A percentile compares a stretch with the other conserved stretches of the same genome.
phyloP scores from a whole-genome alignment of 2,888 invertebrate genomes.

The Parnassius glacialis region DNA sequence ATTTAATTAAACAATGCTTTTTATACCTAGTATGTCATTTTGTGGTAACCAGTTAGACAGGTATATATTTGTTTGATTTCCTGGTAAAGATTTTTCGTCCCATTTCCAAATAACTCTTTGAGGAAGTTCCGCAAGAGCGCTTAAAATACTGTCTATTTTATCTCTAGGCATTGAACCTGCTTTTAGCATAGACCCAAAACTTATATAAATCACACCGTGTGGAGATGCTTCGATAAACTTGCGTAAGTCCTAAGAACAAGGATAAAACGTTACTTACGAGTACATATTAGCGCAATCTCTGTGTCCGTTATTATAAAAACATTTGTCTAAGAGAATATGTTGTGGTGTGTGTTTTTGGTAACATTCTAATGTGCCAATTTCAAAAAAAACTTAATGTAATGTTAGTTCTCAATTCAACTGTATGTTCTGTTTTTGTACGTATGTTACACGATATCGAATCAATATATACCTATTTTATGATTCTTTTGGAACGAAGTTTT shows the following conservation, averaged over 20 bases:
- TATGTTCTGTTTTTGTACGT: too few species aligned
- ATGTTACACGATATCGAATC: too few species aligned
- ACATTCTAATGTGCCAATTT: too few species aligned
- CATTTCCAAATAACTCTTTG: slow-evolving; percentile 90
- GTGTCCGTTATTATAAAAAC: too few species aligned
- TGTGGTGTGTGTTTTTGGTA: neutral
- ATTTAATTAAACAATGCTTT: neutral
- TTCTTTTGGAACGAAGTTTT: too few species aligned
- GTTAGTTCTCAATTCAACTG: too few species aligned
- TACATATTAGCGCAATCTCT: neutral
- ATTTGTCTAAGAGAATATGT: neutral
- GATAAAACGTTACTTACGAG: neutral
- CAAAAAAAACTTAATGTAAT: too few species aligned
- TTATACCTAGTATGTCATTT: slow-evolving; percentile 83
- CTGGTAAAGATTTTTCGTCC: slow-evolving; percentile 68
- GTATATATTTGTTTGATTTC: slow-evolving; percentile 82
- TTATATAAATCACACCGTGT: slow-evolving; percentile 88
- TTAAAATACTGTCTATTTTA: slow-evolving; percentile 80
- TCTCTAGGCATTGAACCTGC: slow-evolving; percentile 81
- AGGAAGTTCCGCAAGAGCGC: slow-evolving; percentile 82
- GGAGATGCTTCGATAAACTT: slow-evolving; percentile 83
- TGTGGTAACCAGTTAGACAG: slow-evolving; percentile 86
- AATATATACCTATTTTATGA: too few species aligned
- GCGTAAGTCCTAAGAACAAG: slow-evolving; percentile 67
- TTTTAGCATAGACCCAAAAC: slow-evolving; percentile 87